Conservation (phyloP, 2,888 invertebrate species). For the Plebejus anna region DNA sequence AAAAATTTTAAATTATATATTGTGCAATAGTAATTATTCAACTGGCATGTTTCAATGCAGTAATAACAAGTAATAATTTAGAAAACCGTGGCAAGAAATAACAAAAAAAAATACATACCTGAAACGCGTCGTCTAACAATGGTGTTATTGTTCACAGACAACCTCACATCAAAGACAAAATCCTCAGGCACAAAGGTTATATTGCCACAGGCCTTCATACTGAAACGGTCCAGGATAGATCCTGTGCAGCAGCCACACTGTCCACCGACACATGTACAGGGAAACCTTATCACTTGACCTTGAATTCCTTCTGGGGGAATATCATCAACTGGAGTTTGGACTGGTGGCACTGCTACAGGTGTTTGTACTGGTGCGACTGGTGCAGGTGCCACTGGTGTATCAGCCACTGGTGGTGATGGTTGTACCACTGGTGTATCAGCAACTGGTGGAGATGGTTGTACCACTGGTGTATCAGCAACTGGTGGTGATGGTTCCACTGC, state of each 20-base stretch:
- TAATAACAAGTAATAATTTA: no score
- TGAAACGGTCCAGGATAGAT: constrained; percentile 80
- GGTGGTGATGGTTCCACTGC: constrained; percentile 44
- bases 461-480: constrained; percentile 46
- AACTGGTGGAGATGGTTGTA: constrained; percentile 34
- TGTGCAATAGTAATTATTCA: no score
- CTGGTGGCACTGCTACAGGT: constrained; percentile 46
- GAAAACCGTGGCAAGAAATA: not conserved
- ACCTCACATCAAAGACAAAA: constrained; percentile 87
- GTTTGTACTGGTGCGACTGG: constrained; percentile 40
- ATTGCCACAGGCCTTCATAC: constrained; percentile 88
- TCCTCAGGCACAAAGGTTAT: constrained; percentile 89
- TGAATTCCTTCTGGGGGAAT: constrained; percentile 48
- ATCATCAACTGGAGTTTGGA: constrained; percentile 46
- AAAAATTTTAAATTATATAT: no score
- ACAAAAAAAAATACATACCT: constrained; percentile 68
- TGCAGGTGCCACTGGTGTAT: not conserved
- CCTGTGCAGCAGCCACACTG: constrained; percentile 86
- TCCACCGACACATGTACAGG: constrained; percentile 81
- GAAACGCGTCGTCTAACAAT: constrained; percentile 86
- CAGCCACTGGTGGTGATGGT: constrained; percentile 34
- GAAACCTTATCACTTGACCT: constrained; percentile 76
- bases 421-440: constrained; percentile 10
- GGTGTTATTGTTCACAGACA: constrained; percentile 86
- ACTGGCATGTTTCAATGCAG: no score